Evolutionary conservation across 2,113 vertebrate genomes (phyloP).

Genomic region (Butastur rufipennis): DNA sequence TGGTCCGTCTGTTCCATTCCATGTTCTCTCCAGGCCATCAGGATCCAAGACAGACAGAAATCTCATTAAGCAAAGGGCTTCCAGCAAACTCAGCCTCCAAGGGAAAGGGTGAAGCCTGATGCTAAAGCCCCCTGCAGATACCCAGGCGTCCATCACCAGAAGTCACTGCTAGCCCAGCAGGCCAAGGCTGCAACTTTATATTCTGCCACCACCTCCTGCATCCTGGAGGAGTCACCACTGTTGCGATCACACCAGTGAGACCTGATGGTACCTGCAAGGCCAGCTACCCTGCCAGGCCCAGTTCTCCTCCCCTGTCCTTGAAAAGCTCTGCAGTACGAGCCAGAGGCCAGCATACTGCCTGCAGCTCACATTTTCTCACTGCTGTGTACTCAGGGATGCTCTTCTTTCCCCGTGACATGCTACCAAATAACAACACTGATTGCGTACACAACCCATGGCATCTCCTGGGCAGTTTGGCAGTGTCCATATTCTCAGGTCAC

Average conservation of each 20-base stretch:
- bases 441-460: background rate
- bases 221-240: background rate
- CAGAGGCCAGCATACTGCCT: background rate
- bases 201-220: background rate
- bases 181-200: background rate
- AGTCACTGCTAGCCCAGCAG: background rate
- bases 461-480: background rate
- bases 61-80: background rate
- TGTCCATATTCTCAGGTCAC: background rate
- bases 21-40: background rate
- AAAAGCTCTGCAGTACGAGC: background rate
- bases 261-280: background rate
- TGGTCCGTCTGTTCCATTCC: background rate
- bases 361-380: background rate
- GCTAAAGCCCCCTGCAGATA: background rate
- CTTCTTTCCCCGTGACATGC: background rate
- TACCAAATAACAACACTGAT: background rate
- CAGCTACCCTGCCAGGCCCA: background rate
- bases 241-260: background rate
- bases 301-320: background rate
- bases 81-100: background rate
- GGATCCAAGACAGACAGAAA: background rate
- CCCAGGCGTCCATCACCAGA: background rate
- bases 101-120: background rate
- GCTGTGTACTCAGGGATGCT: background rate